Percentiles rank a stretch among this genome's conserved stretches.
Conservation (phyloP, 2,113 vertebrate genomes). For the Trematocara nigrifrons region DNA sequence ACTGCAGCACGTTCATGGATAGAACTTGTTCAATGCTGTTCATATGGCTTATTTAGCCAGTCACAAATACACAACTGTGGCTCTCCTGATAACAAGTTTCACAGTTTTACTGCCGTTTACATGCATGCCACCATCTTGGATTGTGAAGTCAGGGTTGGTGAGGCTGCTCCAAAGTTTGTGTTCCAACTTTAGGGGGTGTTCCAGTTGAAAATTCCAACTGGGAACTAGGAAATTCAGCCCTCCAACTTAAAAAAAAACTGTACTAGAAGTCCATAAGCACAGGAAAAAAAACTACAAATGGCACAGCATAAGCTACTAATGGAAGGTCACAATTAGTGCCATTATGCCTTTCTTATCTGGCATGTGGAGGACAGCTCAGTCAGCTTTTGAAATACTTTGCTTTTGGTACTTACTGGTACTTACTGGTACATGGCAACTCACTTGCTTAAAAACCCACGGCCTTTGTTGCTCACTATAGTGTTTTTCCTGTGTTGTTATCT, state of each 20-base stretch:
- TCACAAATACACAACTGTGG: not conserved
- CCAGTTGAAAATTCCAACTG: not conserved
- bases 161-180: not conserved
- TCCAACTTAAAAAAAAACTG: too few species aligned
- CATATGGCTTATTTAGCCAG: not conserved
- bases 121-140: not conserved
- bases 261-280: not conserved
- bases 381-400: not conserved
- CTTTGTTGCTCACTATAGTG: not conserved
- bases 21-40: not conserved
- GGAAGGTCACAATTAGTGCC: not conserved
- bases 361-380: not conserved
- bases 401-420: not conserved
- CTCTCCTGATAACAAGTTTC: not conserved
- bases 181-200: not conserved
- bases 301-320: not conserved
- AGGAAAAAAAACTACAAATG: not conserved
- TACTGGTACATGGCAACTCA: not conserved
- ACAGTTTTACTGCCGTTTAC: not conserved
- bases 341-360: accelerated
- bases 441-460: not conserved
- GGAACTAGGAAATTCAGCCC: not conserved
- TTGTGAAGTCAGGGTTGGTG: not conserved
- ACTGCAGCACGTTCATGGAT: accelerated
- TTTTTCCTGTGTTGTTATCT: not conserved